Base-by-base conservation (phyloP, 1,140 invertebrate species). In the Lordiphosa collinella region DNA sequence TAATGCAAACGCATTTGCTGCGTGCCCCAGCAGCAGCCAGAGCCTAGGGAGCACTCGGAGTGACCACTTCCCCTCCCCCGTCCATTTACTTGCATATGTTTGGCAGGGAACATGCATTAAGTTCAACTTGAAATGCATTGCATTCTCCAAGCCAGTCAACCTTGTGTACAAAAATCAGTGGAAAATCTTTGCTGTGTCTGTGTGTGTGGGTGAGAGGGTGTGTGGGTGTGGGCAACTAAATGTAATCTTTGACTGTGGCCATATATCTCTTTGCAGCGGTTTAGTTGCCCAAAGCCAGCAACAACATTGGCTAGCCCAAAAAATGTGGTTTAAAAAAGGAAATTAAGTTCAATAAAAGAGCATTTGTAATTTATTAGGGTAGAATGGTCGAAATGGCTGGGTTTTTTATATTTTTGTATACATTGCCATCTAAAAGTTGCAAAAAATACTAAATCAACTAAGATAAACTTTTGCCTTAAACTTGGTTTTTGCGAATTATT, bases 271-370 rank as follows among this genome's bases (percentile, higher is more conserved):
- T 75, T 78, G 73, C 63, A 63, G 58, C 57, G 67, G 67, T 76
- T 69, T 65, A 63, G 57, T 61, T 62, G 62, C 58, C 57, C 13
- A 37, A 36, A 25, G 18, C 37, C 46, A 36, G 49, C 22, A 37
- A 31, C 32, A 48, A 48, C 48, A 41, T 53, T 51, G 50, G 37
- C 25, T 40, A 66, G 56, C 40, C 61, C 57, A 11, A 67, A 73
- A 73, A 66, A 68, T 67, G 71, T 58, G 71, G 66, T 82, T 54
- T 55, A 60, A 74, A 82, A 75, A 71, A 76, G 70, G 75, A 82
- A 80, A 76, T 80, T 80, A 82, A 82, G 76, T 80, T 80, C 75
- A 80, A 80, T 80, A 82, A 79, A 80, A 63, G 55, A 62, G 52
- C 58, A 76, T 80, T 57, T 60, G 71, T 75, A 80, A 80, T 80